A percentile compares a stretch with the other conserved stretches of the same genome.
Evolutionary conservation across 2,888 invertebrate species (phyloP).

Genomic region (Sphaerophoria rueppellii): DNA sequence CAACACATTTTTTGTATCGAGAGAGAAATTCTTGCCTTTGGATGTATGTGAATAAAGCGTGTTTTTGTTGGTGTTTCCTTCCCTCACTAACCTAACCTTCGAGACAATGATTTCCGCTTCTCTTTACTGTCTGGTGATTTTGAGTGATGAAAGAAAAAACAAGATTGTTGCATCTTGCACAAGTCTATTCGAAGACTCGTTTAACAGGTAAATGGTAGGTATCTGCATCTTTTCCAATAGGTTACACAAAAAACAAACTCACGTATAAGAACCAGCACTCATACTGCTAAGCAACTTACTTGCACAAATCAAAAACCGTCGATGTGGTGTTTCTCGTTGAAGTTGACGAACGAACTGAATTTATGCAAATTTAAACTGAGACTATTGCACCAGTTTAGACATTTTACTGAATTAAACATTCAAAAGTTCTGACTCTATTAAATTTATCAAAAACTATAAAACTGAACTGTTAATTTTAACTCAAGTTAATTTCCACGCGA

Average conservation of each 20-base stretch:
- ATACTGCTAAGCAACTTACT: constrained; percentile 29
- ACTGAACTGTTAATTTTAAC: not conserved
- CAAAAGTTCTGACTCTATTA: not conserved
- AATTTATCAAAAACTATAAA: too few relatives aligned
- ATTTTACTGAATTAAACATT: constrained; percentile 51
- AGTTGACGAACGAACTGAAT: constrained; percentile 10
- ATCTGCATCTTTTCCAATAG: not conserved
- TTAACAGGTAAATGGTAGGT: not conserved
- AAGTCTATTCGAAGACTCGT: too few relatives aligned
- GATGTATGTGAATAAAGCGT: constrained; percentile 9
- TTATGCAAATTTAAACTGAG: constrained; percentile 26
- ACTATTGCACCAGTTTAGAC: constrained; percentile 17
- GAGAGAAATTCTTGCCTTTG: not conserved
- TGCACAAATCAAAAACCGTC: not conserved
- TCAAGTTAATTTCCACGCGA: not conserved
- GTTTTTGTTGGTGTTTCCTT: not conserved
- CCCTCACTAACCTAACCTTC: too few relatives aligned
- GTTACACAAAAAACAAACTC: constrained; percentile 33
- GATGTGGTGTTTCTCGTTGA: constrained; percentile 11
- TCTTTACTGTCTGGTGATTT: too few relatives aligned
- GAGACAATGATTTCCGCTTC: too few relatives aligned
- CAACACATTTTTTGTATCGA: not conserved
- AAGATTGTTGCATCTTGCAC: not conserved
- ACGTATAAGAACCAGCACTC: constrained; percentile 15
- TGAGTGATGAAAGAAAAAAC: not conserved